A percentile compares a stretch with the other conserved stretches of the same genome.
These are phyloP conservation scores for Cheilosia pagana DNA, from an alignment of 2,888 invertebrate species.

Conservation along the genomic window DNA sequence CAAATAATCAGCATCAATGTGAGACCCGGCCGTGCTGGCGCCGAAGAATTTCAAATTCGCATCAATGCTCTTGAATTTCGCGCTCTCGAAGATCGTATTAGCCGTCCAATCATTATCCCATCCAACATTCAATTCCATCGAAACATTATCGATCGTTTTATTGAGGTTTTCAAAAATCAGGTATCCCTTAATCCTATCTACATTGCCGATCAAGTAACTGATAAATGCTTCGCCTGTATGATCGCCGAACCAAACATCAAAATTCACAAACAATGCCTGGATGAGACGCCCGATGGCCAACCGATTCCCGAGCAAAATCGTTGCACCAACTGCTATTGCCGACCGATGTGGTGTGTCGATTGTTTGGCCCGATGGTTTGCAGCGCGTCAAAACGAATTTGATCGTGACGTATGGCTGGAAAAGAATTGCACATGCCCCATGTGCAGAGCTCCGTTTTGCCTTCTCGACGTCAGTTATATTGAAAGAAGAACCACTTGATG, in stretches of 20 bases:
- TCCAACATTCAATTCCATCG: conserved; percentile 90
- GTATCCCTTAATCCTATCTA: conserved; percentile 88
- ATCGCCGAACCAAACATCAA: conserved; percentile 91
- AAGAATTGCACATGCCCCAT: conserved; percentile 94
- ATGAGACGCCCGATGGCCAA: conserved; percentile 83
- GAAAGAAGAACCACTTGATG: conserved; percentile 63
- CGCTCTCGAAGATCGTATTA: conserved; percentile 89
- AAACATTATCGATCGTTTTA: conserved; percentile 92
- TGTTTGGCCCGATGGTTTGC: conserved; percentile 96
- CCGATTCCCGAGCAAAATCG: conserved; percentile 81
- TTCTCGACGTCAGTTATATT: conserved; percentile 90
- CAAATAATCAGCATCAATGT: conserved; percentile 94
- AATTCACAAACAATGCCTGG: conserved; percentile 88
- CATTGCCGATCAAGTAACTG: conserved; percentile 88
- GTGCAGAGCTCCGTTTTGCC: conserved; percentile 92
- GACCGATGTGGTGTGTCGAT: conserved; percentile 95
- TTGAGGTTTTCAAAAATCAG: conserved; percentile 91
- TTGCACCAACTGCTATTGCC: conserved; percentile 87
- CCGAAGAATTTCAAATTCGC: conserved; percentile 87
- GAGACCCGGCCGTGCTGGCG: conserved; percentile 86
- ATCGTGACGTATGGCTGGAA: conserved; percentile 90
- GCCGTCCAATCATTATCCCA: conserved; percentile 88
- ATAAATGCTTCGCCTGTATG: conserved; percentile 96
- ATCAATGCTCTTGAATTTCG: conserved; percentile 91
- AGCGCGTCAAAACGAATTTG: conserved; percentile 89